Evolutionary conservation across 1,140 invertebrate species (phyloP), one percentile per base, ranked within the genome.

Genomic region (Bombus fervidus): DNA sequence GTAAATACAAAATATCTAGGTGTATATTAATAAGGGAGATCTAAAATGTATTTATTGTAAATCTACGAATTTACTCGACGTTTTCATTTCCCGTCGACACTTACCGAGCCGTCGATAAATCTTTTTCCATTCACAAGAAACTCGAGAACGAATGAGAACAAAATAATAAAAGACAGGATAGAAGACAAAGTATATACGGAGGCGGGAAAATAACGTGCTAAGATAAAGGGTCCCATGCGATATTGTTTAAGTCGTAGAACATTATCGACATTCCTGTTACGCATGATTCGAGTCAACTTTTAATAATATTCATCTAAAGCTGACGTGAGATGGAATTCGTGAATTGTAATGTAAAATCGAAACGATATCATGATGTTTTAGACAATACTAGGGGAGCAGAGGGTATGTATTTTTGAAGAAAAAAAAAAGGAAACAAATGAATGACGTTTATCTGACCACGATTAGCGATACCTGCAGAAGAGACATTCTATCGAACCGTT

Each of bases 31-130:
- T 66, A 87, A 87, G 85, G 59, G 81, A 64, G 37, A 87, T 62
- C 85, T 90, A 28, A 88, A 86, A 88, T 90, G 86, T 91, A 91
- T 91, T 86, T 92, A 92, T 91, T 89, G 78, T 86, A 89, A 79
- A 89, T 77, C 62, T 80, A 89, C 68, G 83, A 86, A 81, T 72
- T 83, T 69, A 88, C 10, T 53, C 37, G 69, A 78, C 31, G 71
- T 64, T 77, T 86, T 85, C 53, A 57, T 87, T 89, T 87, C 83
- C 72, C 71, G 41, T 71, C 78, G 73, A 88, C 74, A 31, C 53
- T 81, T 86, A 68, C 57, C 80, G 47, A 83, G 83, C 73, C 72
- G 71, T 87, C 79, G 68, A 83, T 39, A 59, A 31, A 77, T 59
- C 68, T 87, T 81, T 53, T 62, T 77, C 83, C 69, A 81, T 43